Evolutionary conservation across 2,797 vertebrate species (phyloP), one percentile per base, ranked within the genome.

Genomic region (Sebastes reedi): DNA sequence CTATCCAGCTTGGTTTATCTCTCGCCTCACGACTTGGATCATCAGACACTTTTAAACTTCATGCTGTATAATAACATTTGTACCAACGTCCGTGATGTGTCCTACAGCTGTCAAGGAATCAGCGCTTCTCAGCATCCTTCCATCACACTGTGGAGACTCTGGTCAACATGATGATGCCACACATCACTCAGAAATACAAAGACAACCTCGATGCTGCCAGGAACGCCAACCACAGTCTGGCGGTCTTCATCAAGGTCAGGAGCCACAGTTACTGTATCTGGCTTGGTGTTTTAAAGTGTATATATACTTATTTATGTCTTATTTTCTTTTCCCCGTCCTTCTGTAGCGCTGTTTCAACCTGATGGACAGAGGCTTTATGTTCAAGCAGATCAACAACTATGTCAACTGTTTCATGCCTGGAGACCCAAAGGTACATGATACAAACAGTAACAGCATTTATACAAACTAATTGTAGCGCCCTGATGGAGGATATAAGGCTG

Each of bases 361-460:
- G 81, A 99, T 99, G 99, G 99, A 99, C 85, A 94, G 99, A 91
- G 98, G 98, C 85, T 99, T 99, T 67, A 91, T 97, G 85, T 99
- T 99, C 94, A 99, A 99, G 89, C 98, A 97, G 92, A 99, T 99
- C 94, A 99, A 99, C 95, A 98, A 98, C 94, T 99, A 99, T 77
- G 97, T 97, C 89, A 97, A 96, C 93, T 97, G 96, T 90, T 99
- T 99, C 89, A 91, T 97, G 84, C 98, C 98, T n/a, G 98, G 98
- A 93, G 98, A 99, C 87, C 95, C 99, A 0, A 99, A 99, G 97
- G 99, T 99, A 72, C 4, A 3, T 4, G 1, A 25, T 3, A 0
- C 9, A 59, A 10, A 30, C 25, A n/a, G 2, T 2, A 10, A 56
- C 39, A 24, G 4, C n/a, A 8, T 65, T 67, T 18, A 59, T 16